phyloP scores from a whole-genome alignment of 2,797 vertebrate species.

The Pristis pectinata region DNA sequence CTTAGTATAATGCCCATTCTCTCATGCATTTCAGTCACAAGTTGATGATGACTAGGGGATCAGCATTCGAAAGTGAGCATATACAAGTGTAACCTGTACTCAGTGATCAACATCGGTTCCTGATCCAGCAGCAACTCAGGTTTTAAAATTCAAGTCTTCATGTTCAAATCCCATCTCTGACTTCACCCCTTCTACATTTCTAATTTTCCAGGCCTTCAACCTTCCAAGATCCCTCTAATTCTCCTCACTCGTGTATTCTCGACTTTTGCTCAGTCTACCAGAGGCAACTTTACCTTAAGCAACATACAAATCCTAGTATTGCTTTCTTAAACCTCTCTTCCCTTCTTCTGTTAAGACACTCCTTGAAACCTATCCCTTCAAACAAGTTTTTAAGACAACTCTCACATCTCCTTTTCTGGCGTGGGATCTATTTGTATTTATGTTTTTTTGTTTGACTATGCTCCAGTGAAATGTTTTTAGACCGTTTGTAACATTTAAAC shows the following conservation, averaged over 20 bases:
- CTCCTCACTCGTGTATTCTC: background rate
- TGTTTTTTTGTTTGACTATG: background rate
- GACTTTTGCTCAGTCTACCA: background rate
- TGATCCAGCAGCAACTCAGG: no score
- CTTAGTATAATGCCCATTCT: no score
- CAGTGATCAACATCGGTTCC: background rate
- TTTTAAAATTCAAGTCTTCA: background rate
- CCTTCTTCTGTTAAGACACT: background rate
- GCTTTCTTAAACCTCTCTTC: background rate
- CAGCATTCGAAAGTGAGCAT: no score
- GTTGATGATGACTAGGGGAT: background rate
- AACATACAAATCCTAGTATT: no score
- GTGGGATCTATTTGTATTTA: background rate
- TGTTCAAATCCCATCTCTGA: background rate
- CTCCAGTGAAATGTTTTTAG: background rate
- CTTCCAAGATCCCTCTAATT: background rate
- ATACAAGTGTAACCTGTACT: background rate
- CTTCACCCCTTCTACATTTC: no score
- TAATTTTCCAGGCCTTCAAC: background rate
- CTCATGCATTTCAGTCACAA: no score
- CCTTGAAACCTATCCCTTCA: background rate
- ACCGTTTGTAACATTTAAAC: no score
- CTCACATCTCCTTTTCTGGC: background rate
- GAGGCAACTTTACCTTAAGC: background rate
- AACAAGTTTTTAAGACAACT: background rate